Evolutionary conservation across 2,888 invertebrate genomes (phyloP).

Genomic region (Caradrina kadenii): DNA sequence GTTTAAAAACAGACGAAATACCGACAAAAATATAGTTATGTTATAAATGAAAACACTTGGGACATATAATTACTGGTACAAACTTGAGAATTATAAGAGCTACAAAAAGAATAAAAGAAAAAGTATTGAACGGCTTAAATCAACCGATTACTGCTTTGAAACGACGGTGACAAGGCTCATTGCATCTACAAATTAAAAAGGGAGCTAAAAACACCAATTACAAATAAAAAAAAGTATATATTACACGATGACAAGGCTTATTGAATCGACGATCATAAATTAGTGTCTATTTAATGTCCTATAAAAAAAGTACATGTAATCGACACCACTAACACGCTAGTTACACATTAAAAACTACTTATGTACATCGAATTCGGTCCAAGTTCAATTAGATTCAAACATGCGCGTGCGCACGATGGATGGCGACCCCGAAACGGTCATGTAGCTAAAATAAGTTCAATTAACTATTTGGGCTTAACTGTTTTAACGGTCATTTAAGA

Average conservation of each 20-base stretch:
- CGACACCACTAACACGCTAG: conserved; percentile 67
- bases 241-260: conserved; percentile 45
- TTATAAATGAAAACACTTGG: no score
- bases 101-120: not conserved
- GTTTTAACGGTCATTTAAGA: no score
- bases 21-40: not conserved
- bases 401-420: conserved; percentile 51
- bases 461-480: not conserved
- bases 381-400: conserved; percentile 73
- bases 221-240: conserved; percentile 7
- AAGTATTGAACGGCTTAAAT: not conserved
- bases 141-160: conserved; percentile 2
- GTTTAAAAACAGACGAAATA: not conserved
- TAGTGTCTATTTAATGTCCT: conserved; percentile 33
- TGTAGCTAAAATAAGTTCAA: conserved; percentile 35
- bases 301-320: conserved; percentile 55
- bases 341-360: conserved; percentile 76
- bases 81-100: not conserved
- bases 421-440: conserved; percentile 27
- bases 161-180: conserved; percentile 8
- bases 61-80: no score
- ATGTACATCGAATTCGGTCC: conserved; percentile 78
- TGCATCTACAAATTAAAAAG: conserved; percentile 13
- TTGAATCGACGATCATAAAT: conserved; percentile 45
- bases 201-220: conserved; percentile 5